phyloP scores from a whole-genome alignment of 2,113 vertebrate genomes.

The Deroptyus accipitrinus region DNA sequence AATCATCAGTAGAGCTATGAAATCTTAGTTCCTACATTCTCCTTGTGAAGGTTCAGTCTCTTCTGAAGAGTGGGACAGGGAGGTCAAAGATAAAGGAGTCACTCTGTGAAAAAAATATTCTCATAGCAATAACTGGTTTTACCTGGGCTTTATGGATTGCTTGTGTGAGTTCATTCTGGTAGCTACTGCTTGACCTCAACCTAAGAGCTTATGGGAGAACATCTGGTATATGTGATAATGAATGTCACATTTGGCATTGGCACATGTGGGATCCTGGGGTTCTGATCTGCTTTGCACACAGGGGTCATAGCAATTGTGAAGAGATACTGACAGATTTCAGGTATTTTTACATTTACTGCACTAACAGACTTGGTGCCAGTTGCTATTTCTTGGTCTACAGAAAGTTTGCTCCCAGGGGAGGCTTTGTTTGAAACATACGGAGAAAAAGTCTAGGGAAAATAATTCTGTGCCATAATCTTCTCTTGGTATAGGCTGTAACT shows the following conservation, averaged over 20 bases:
- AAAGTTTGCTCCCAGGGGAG: neutral
- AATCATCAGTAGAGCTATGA: neutral
- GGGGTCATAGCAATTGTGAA: neutral
- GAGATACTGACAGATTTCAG: neutral
- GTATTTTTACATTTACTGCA: neutral
- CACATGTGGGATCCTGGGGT: too few relatives aligned
- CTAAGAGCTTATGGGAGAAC: neutral
- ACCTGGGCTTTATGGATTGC: neutral
- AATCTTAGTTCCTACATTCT: neutral
- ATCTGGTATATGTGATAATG: neutral
- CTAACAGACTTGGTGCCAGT: neutral
- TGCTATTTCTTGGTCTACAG: neutral
- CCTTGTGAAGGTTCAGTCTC: neutral
- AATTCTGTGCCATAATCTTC: neutral
- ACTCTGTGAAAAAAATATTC: neutral
- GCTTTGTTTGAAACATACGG: neutral
- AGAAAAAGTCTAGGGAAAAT: neutral
- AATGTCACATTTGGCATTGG: neutral
- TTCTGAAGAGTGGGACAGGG: neutral
- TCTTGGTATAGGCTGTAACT: neutral
- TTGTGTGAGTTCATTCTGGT: neutral
- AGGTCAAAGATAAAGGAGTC: slow-evolving; percentile 4
- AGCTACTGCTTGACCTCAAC: neutral
- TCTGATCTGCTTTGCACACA: neutral
- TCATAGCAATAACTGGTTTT: neutral